Evolutionary conservation across 1,140 invertebrate genomes (phyloP).

Genomic region (Dinoponera quadriceps): DNA sequence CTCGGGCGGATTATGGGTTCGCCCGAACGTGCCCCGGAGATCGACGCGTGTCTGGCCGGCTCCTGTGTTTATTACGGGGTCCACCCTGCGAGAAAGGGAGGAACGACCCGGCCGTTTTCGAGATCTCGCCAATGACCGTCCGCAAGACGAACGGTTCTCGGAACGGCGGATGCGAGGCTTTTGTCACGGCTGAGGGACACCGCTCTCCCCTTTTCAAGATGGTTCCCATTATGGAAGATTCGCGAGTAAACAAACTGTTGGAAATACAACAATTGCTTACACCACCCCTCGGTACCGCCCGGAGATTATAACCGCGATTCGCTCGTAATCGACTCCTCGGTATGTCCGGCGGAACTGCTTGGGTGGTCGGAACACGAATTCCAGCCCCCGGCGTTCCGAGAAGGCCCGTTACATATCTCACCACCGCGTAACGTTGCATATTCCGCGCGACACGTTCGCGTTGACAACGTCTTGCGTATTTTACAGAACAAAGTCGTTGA

Average conservation of each 20-base stretch:
- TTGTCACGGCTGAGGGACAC: constrained; percentile 42
- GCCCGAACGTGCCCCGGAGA: constrained; percentile 12
- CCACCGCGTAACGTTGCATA: constrained; percentile 40
- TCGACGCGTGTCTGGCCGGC: constrained; percentile 59
- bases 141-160: constrained; percentile 66
- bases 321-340: constrained; percentile 67
- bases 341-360: constrained; percentile 56
- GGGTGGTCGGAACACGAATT: constrained; percentile 72
- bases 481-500: no score
- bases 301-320: constrained; percentile 65
- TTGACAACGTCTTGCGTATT: background rate
- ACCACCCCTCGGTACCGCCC: no score
- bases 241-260: no score
- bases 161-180: constrained; percentile 70
- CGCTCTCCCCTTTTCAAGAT: background rate
- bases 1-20: constrained; percentile 56
- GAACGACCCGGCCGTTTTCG: constrained; percentile 51
- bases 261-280: no score
- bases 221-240: background rate
- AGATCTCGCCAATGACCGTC: constrained; percentile 64
- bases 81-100: background rate
- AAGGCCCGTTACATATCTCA: constrained; percentile 70
- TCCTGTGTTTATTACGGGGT: constrained; percentile 65
- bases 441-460: background rate
- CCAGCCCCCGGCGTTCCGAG: constrained; percentile 68